Conservation (phyloP, 2,797 vertebrate genomes). For the Dryobates pubescens region DNA sequence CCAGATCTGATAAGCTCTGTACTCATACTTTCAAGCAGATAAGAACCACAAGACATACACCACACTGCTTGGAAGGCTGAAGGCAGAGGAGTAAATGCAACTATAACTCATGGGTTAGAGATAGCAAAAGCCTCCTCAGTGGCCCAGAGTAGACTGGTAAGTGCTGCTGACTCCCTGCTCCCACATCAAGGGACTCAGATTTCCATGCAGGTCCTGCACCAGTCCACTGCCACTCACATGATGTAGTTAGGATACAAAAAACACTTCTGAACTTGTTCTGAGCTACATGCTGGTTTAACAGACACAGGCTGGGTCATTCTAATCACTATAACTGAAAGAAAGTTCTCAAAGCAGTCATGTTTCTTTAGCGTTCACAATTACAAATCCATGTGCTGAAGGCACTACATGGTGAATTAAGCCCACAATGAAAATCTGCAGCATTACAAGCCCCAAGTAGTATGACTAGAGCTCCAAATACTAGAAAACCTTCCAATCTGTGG, state of each 20-base stretch:
- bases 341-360: background rate
- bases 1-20: constrained; percentile 57
- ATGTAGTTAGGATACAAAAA: background rate
- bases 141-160: background rate
- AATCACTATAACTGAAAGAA: background rate
- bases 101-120: constrained; percentile 8
- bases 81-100: constrained; percentile 17
- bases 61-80: background rate
- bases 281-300: background rate
- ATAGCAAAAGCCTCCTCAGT: constrained; percentile 14
- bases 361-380: fast-evolving
- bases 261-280: background rate
- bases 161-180: background rate
- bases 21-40: constrained; percentile 31
- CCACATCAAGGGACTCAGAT: constrained; percentile 24
- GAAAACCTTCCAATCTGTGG: background rate
- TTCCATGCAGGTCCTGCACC: background rate
- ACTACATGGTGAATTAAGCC: background rate
- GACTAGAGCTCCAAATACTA: background rate
- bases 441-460: background rate
- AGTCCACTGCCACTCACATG: background rate
- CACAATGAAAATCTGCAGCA: background rate
- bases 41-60: constrained; percentile 53
- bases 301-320: background rate
- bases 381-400: background rate